phyloP scores from a whole-genome alignment of 2,888 invertebrate species.

The Ophioninae sp. region DNA sequence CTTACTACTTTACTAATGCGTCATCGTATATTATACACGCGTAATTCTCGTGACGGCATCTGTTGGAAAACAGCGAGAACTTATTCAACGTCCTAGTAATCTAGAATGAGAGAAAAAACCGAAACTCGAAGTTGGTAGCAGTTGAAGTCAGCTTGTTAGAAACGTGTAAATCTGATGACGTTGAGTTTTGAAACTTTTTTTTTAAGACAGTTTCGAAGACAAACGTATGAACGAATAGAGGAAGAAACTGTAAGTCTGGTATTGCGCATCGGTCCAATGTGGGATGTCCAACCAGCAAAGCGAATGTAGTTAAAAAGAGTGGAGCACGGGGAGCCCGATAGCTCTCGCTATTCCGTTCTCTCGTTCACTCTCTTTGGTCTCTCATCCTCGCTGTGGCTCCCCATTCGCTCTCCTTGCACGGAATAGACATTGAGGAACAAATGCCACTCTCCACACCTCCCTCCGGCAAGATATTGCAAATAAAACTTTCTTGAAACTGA shows the following conservation, averaged over 20 bases:
- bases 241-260: slow-evolving; percentile 38
- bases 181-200: slow-evolving; percentile 11
- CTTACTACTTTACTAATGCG: too few species aligned
- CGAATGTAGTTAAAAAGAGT: slow-evolving; percentile 59
- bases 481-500: slow-evolving; percentile 58
- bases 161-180: slow-evolving; percentile 16
- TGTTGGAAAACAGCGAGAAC: too few species aligned
- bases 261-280: slow-evolving; percentile 16
- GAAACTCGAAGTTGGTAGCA: not conserved
- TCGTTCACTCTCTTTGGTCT: slow-evolving; percentile 14
- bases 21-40: too few species aligned
- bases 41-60: too few species aligned
- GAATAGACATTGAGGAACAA: slow-evolving; percentile 40
- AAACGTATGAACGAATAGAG: slow-evolving; percentile 18
- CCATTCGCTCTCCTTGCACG: slow-evolving; percentile 32
- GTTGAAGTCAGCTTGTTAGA: slow-evolving; percentile 17
- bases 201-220: not conserved
- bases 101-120: not conserved
- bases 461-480: slow-evolving; percentile 60
- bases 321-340: slow-evolving; percentile 19
- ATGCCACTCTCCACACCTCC: slow-evolving; percentile 31
- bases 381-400: not conserved
- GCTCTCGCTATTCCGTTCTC: slow-evolving; percentile 4
- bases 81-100: not conserved
- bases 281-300: slow-evolving; percentile 51